Percentiles rank a stretch among this genome's conserved stretches.
Evolutionary conservation across 2,113 vertebrate genomes (phyloP).

Genomic region (Donacobius atricapilla): DNA sequence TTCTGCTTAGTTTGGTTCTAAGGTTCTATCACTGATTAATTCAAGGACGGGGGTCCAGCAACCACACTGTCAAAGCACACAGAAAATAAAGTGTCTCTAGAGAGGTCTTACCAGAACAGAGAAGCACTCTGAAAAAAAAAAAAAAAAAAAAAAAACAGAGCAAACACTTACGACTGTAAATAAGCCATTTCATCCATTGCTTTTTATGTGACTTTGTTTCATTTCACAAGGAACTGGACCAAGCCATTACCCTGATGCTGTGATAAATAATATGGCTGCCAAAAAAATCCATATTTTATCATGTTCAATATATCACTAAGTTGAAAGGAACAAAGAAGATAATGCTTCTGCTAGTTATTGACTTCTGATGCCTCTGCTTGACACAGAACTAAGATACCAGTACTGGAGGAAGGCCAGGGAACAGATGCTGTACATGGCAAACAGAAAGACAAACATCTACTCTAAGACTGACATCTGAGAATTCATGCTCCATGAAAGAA

Average conservation of each 20-base stretch:
- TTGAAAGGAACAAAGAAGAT: not conserved
- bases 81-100: not conserved
- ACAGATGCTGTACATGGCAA: not conserved
- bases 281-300: not conserved
- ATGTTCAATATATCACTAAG: not conserved
- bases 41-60: accelerated
- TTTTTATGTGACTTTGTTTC: not conserved
- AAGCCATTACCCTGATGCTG: not conserved
- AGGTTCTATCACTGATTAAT: not conserved
- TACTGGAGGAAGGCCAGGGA: not conserved
- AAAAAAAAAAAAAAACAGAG: not conserved
- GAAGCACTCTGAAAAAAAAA: not conserved
- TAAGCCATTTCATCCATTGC: not conserved
- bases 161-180: not conserved
- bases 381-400: not conserved
- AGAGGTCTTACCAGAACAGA: not conserved
- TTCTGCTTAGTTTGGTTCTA: not conserved
- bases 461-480: not conserved
- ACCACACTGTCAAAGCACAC: not conserved
- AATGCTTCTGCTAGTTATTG: not conserved
- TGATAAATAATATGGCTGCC: not conserved
- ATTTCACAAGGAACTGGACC: not conserved
- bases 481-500: not conserved
- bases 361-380: not conserved
- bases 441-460: not conserved